Evolutionary conservation across 2,113 vertebrate species (phyloP), one percentile per base, ranked within the genome.

Genomic region (Meriones unguiculatus): DNA sequence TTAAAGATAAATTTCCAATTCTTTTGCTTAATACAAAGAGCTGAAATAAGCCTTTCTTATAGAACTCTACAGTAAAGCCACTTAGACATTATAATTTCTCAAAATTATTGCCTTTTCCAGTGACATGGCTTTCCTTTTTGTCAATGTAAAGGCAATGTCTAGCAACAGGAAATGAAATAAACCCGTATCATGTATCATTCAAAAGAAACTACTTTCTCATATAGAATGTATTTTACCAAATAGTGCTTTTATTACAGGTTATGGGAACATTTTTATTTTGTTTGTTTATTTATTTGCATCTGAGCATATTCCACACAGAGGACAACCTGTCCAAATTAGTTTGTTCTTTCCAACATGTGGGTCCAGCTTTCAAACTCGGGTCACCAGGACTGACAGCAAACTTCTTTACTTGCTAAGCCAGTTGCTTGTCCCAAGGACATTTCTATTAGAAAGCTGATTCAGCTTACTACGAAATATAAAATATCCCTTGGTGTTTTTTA

Each of bases 1-100:
- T 87, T 95, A 38, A 94, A 94, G 89, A 65, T 97, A 97, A 97
- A 88, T 87, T 59, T 96, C 59, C 73, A 90, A 38, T 0, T 93
- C 22, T 96, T 50, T 38, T 30, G 62, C 8, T 59, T 93, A 89
- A 93, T 38, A 76, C 24, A 52, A 77, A 85, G 57, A 84, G 22
- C 89, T 80, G 38, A 93, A 92, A 86, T 75, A 30, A 80, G 5
- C 85, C 14, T 65, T 87, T 81, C 30, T 69, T 72, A 46, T 22
- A 65, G 0, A 25, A 41, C 90, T 54, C 24, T 73, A 93, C 80
- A 87, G 88, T 78, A 64, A 73, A 95, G 7, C 1, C 30, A 81
- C 78, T 93, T 95, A 64, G 17, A 85, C 78, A 69, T 46, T 89
- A 35, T 41, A 14, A 73, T 94, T 96, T 95, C 50, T 94, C 50